phyloP scores from a whole-genome alignment of 2,888 invertebrate genomes.

The Noctua comes region DNA sequence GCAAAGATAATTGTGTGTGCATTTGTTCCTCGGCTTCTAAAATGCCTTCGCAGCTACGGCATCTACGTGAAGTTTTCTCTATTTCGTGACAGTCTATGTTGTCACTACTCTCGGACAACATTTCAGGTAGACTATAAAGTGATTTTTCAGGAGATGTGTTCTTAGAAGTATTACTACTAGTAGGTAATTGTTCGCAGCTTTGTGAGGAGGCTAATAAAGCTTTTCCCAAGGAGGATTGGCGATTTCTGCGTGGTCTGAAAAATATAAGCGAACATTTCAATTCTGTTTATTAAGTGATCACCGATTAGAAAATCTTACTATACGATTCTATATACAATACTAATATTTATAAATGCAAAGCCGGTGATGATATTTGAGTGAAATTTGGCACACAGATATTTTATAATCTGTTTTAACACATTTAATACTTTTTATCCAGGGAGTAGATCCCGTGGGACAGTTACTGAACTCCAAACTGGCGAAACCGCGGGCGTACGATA shows the following conservation, averaged over 20 bases:
- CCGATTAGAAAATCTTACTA: not conserved
- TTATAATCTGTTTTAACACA: not conserved
- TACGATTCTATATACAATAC: too few relatives aligned
- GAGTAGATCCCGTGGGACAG: not conserved
- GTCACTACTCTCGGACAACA: slow-evolving; percentile 85
- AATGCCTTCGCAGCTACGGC: slow-evolving; percentile 92
- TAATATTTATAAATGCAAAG: not conserved
- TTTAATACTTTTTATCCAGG: not conserved
- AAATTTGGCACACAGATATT: not conserved
- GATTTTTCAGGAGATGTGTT: slow-evolving; percentile 85
- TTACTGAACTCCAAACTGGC: not conserved
- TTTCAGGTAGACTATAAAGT: slow-evolving; percentile 85
- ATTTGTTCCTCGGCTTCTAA: slow-evolving; percentile 89
- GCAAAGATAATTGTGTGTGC: slow-evolving; percentile 90
- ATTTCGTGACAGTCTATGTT: slow-evolving; percentile 79
- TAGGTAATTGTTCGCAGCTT: slow-evolving; percentile 86
- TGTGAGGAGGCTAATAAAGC: slow-evolving; percentile 82
- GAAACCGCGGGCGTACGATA: not conserved
- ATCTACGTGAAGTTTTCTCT: slow-evolving; percentile 84
- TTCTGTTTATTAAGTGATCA: not conserved
- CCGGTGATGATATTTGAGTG: not conserved
- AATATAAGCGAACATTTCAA: slow-evolving; percentile 39
- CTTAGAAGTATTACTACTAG: slow-evolving; percentile 84
- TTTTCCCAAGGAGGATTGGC: slow-evolving; percentile 85
- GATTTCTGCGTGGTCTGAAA: slow-evolving; percentile 87